phyloP scores from a whole-genome alignment of 2,888 invertebrate species.

The Drosophila subquinaria region DNA sequence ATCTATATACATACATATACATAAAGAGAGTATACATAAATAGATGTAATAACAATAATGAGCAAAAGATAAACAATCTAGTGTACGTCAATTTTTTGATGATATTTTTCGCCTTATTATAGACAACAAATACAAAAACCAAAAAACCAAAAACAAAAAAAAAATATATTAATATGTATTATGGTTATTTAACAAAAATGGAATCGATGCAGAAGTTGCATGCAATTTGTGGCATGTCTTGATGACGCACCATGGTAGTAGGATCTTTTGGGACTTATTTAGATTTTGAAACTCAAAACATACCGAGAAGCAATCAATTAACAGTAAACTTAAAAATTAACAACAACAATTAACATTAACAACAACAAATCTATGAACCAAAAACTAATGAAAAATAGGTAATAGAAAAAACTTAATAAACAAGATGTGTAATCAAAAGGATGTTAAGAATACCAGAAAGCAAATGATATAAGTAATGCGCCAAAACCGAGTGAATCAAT shows the following conservation, averaged over 20 bases:
- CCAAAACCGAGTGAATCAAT: conserved; percentile 45
- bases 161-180: conserved; percentile 27
- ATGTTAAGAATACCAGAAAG: conserved; percentile 19
- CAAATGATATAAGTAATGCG: conserved; percentile 20
- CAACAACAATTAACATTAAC: conserved; percentile 8
- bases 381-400: conserved; percentile 10
- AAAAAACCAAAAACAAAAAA: conserved; percentile 13
- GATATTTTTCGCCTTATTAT: conserved; percentile 84
- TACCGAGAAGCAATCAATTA: conserved; percentile 75
- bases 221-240: conserved; percentile 3
- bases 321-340: conserved; percentile 27
- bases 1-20: conserved; percentile 18
- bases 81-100: conserved; percentile 85
- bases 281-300: conserved; percentile 19
- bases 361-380: conserved; percentile 34
- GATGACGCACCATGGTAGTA: conserved; percentile 1
- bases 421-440: conserved; percentile 43
- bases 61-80: conserved; percentile 80
- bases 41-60: conserved; percentile 68
- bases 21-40: conserved; percentile 37
- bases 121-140: conserved; percentile 56
- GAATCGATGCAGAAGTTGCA: conserved; percentile 19
- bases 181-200: conserved; percentile 27
- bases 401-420: conserved; percentile 15
- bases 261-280: conserved; percentile 16